phyloP scores from a whole-genome alignment of 2,113 vertebrate species.

The Sorex fumeus region DNA sequence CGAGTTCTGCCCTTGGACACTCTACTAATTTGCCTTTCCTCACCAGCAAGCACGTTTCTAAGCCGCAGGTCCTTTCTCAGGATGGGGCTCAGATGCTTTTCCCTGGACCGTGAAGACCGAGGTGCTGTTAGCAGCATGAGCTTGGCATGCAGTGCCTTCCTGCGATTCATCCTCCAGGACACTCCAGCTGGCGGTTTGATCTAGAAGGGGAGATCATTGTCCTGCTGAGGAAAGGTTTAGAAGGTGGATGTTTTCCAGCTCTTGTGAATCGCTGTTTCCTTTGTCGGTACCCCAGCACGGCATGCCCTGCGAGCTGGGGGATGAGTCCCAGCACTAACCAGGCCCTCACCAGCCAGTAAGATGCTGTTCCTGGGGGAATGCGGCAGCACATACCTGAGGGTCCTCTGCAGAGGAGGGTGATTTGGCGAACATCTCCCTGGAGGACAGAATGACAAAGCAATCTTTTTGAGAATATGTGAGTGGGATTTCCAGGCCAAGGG shows the following conservation, averaged over 20 bases:
- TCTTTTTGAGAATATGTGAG: background rate
- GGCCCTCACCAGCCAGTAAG: slow-evolving; percentile 16
- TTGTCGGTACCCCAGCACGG: background rate
- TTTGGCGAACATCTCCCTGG: background rate
- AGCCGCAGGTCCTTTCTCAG: slow-evolving; percentile 56
- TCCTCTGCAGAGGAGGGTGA: background rate
- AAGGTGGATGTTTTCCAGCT: background rate
- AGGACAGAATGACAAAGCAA: background rate
- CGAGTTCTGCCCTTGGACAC: slow-evolving; percentile 64
- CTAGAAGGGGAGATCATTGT: background rate
- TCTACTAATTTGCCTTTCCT: slow-evolving; percentile 69
- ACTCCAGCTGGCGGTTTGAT: too few relatives aligned
- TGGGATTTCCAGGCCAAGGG: slow-evolving; percentile 12
- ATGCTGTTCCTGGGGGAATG: background rate
- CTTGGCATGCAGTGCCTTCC: background rate
- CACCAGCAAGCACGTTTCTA: slow-evolving; percentile 58
- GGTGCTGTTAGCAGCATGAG: background rate
- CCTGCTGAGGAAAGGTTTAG: slow-evolving; percentile 49
- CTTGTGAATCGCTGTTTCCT: background rate
- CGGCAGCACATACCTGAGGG: background rate
- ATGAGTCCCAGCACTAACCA: slow-evolving; percentile 32
- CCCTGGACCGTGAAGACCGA: background rate
- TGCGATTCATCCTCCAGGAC: background rate
- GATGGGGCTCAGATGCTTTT: slow-evolving; percentile 46
- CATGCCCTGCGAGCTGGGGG: background rate